Conservation (phyloP, 2,797 vertebrate genomes). For the Corythornis leucogaster region DNA sequence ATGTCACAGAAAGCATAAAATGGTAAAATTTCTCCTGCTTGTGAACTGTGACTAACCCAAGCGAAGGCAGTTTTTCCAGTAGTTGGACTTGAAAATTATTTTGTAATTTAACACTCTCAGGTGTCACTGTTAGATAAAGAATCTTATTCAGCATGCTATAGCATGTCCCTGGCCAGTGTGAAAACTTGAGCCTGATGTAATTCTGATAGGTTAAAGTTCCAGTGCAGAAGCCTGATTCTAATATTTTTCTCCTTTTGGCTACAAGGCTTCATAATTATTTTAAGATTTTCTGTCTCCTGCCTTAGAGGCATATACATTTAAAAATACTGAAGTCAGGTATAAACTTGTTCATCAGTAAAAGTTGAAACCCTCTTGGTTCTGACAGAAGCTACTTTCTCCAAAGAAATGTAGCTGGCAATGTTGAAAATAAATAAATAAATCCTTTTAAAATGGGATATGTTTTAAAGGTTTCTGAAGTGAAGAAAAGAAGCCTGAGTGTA, state of each 20-base stretch:
- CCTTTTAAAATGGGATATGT: background rate
- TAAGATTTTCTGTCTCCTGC: slow-evolving; percentile 27
- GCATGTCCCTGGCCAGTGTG: background rate
- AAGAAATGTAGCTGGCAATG: background rate
- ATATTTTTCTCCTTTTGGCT: slow-evolving; percentile 46
- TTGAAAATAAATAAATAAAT: background rate
- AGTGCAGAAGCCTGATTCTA: slow-evolving; percentile 20
- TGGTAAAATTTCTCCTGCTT: slow-evolving; percentile 25
- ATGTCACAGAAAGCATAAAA: slow-evolving; percentile 38
- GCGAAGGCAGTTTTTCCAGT: slow-evolving; percentile 39
- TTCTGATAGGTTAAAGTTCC: slow-evolving; percentile 54
- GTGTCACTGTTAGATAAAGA: slow-evolving; percentile 72
- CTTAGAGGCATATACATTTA: slow-evolving; percentile 24
- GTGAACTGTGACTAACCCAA: slow-evolving; percentile 44
- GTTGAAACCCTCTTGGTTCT: slow-evolving; percentile 30
- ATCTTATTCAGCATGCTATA: slow-evolving; percentile 22
- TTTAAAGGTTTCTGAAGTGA: background rate
- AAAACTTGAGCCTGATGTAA: slow-evolving; percentile 60
- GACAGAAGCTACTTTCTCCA: slow-evolving; percentile 18
- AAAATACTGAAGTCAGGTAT: slow-evolving; percentile 14
- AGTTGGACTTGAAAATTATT: slow-evolving; percentile 67
- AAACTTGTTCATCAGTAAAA: background rate
- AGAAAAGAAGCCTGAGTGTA: background rate
- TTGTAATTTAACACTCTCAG: slow-evolving; percentile 74
- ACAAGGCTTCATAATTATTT: slow-evolving; percentile 46